Evolutionary conservation across 2,797 vertebrate genomes (phyloP).

Genomic region (Crenichthys baileyi): DNA sequence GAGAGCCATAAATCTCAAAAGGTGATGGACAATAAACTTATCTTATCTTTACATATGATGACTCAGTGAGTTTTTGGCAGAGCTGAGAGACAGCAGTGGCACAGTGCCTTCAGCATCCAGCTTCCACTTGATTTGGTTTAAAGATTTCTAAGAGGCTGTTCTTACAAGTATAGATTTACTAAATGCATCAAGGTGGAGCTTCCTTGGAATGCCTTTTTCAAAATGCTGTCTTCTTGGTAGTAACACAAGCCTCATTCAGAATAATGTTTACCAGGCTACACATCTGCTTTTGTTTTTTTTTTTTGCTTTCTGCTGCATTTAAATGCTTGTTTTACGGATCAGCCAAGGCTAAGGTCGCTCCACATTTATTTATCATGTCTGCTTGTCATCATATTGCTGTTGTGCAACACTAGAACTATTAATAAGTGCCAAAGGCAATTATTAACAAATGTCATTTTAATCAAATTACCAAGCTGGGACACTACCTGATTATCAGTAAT

Average conservation of each 20-base stretch:
- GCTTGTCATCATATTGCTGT: conserved; percentile 39
- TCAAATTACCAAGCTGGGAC: too few species aligned
- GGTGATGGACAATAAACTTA: too few species aligned
- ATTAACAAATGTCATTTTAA: too few species aligned
- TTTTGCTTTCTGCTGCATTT: conserved; percentile 7
- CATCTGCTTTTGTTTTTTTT: conserved; percentile 2
- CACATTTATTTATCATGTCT: conserved; percentile 51
- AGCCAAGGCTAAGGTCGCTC: conserved; percentile 24
- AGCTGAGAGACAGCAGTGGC: conserved; percentile 47
- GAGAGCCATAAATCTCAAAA: conserved; percentile 34
- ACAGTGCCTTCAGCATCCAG: conserved; percentile 40
- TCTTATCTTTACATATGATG: conserved; percentile 28
- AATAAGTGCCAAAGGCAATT: too few species aligned
- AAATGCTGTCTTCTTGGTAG: conserved; percentile 30
- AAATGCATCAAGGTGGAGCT: conserved; percentile 18
- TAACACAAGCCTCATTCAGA: conserved; percentile 37
- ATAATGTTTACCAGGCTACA: conserved; percentile 42
- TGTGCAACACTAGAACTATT: too few species aligned
- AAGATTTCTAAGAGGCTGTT: conserved; percentile 20
- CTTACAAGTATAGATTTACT: not conserved
- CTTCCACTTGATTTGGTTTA: conserved; percentile 24
- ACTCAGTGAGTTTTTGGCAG: conserved; percentile 44
- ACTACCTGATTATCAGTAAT: too few species aligned
- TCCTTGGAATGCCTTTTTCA: conserved; percentile 6
- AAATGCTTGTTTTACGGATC: conserved; percentile 38